phyloP scores from a whole-genome alignment of 37 sponge, comb jelly and placozoan species.

The Petrosia ficiformis region DNA sequence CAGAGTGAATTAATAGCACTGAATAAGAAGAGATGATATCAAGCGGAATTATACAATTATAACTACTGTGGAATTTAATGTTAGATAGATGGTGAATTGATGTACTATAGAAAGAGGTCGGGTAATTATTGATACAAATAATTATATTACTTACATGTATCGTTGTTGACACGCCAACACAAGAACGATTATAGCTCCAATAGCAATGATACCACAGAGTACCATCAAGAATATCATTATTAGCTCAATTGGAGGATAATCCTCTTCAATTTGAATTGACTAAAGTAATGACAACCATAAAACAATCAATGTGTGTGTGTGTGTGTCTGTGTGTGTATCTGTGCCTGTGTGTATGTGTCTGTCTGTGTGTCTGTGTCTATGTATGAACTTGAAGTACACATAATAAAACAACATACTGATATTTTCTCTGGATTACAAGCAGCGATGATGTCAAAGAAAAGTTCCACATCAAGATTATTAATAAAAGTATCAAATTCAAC shows the following conservation, averaged over 20 bases:
- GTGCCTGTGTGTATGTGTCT: too few relatives aligned
- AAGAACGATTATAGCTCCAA: constrained; percentile 28
- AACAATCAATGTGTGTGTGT: neutral
- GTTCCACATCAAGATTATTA: neutral
- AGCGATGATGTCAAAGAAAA: neutral
- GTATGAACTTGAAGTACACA: neutral
- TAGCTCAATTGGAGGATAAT: constrained; percentile 25
- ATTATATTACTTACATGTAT: constrained; percentile 42
- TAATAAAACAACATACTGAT: neutral
- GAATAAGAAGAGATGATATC: neutral
- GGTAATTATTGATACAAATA: neutral
- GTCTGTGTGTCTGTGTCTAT: constrained; percentile 1
- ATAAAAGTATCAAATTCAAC: constrained; percentile 38
- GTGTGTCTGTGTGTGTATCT: neutral
- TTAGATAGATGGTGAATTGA: too few relatives aligned
- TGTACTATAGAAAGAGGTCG: too few relatives aligned
- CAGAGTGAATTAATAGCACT: constrained; percentile 42
- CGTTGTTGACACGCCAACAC: constrained; percentile 35
- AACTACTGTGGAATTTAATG: too few relatives aligned
- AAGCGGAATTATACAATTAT: too few relatives aligned
- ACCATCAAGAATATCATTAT: constrained; percentile 38
- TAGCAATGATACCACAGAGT: constrained; percentile 18
- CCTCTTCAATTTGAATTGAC: neutral
- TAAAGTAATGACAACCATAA: constrained; percentile 4
- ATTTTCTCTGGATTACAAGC: constrained; percentile 16